Base-by-base conservation (phyloP, 2,113 vertebrate genomes). In the Kryptolebias marmoratus region DNA sequence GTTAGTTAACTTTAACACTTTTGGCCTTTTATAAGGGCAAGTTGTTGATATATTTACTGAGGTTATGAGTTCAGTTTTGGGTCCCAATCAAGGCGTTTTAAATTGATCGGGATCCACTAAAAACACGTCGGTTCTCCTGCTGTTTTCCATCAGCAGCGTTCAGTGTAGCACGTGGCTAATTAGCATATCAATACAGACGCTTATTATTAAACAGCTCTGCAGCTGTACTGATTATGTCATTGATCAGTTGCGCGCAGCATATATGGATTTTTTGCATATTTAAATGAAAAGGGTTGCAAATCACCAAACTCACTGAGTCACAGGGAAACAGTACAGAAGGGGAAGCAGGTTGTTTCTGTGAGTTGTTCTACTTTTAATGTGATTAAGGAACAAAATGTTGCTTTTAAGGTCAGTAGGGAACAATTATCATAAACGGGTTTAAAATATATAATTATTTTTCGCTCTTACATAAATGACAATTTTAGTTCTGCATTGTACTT, bases 121-220 rank as follows among this genome's bases (percentile, higher is more conserved):
- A 18, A 10, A 39, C 56, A 30, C 13, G 11, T 30, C 2, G 3
- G 31, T 11, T 48, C 5, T 58, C 30, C 18, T 22, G n/a, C 18
- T 9, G 39, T 45, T 60, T 39, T n/a, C 5, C 4, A 14, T n/a
- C 9, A 44, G 39, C 39, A 44, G 56, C 56, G 15, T 30, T 58
- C 32, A 58, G 30, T 39, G 56, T 58, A 39, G 58, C 58, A 61
- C 58, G 14, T 61, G 58, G 58, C 58, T 61, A 61, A 61, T 61
- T 61, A 61, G 58, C 58, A 61, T 61, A 11, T 61, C 58, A 61
- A 22, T 61, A 45, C 39, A 61, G 39, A 42, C 2, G 58, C 39
- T 11, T 44, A 22, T 60, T 8, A 13, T 27, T n/a, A 44, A 58
- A 44, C 36, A 28, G 39, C 58, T 13, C 39, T 27, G n/a, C 11